A percentile compares a stretch with the other conserved stretches of the same genome.
Conservation (phyloP, 2,888 invertebrate species). For the Drosophila koepferae region DNA sequence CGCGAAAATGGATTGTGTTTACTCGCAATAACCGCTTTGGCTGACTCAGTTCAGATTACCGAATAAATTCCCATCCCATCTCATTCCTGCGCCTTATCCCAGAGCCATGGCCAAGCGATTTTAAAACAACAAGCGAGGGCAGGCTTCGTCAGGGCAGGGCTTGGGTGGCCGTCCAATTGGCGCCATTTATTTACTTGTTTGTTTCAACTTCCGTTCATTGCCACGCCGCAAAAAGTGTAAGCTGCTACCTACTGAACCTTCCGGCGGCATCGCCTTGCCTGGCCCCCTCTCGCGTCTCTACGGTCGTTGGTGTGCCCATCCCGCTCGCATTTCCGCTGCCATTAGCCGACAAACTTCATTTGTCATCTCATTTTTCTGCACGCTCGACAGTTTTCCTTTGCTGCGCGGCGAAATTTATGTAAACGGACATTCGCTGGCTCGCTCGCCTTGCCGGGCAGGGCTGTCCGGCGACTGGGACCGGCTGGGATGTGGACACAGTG, state of each 20-base stretch:
- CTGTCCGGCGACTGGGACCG: conserved; percentile 38
- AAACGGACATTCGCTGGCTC: conserved; percentile 75
- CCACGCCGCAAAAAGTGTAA: conserved; percentile 77
- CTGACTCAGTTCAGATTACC: conserved; percentile 77
- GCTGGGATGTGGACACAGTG: conserved; percentile 25
- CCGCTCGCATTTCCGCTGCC: conserved; percentile 75
- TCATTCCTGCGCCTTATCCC: background rate
- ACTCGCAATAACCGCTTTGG: conserved; percentile 76
- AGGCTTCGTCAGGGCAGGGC: conserved; percentile 7
- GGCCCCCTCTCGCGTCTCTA: background rate
- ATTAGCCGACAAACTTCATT: conserved; percentile 80
- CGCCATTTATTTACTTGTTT: conserved; percentile 82
- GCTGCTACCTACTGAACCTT: conserved; percentile 63
- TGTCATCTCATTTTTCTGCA: conserved; percentile 80
- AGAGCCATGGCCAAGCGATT: conserved; percentile 47
- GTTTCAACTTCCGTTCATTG: conserved; percentile 80
- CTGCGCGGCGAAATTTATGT: conserved; percentile 74
- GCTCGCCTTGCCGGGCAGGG: conserved; percentile 49
- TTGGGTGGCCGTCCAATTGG: conserved; percentile 68
- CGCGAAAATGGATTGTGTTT: conserved; percentile 79
- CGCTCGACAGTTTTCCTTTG: conserved; percentile 76
- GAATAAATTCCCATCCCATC: conserved; percentile 58
- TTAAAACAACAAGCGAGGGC: conserved; percentile 68
- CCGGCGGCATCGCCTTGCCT: conserved; percentile 9
- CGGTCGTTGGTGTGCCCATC: conserved; percentile 8